Base-by-base conservation (phyloP, 2,888 invertebrate species). In the Coleophora deauratella region DNA sequence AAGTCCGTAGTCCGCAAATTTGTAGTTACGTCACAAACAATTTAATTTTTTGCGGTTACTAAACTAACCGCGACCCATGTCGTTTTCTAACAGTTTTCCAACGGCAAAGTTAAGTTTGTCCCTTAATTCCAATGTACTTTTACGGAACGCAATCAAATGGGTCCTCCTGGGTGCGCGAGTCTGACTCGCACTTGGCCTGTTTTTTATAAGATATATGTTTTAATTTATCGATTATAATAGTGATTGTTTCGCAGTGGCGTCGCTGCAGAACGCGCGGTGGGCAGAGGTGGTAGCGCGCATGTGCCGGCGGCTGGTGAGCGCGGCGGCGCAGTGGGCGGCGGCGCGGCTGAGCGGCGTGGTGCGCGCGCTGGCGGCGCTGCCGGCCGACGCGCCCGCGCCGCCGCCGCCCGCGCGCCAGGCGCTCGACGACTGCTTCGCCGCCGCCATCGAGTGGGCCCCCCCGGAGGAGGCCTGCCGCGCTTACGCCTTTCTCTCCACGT, bases 401-500 rank as follows among this genome's bases (percentile, higher is more conserved):
- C 66, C 68, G 1, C 53, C 49, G 0, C 46, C 66, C 9, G 76
- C 72, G 0, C 49, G 55, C 34, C 66, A 65, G 31, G 72, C 77
- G 1, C 76, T 97, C 9, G 94, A 95, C 63, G 93, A 94, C 44
- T 91, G 94, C 52, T 87, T 97, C 47, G 79, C 93, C 13, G 88
- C 91, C 9, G 93, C 96, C 0, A 91, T 96, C 1, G 93, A 93
- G 46, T 89, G 91, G 44, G 86, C 97, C 31, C 90, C 93, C 0
- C 90, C 95, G 0, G 95, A 96, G 47, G 93, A 93, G 64, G 91
- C 94, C 0, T 96, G 96, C 66, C 89, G 90, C 42, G 91, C 94
- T 46, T 95, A 95, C 59, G 84, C 89, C 0, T 85, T 85, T 15
- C 67, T 84, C 8, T 68, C 68, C 7, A 46, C 50, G 1, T 43